Conservation (phyloP, 2,888 invertebrate genomes). For the Lasioglossum leucozonium region DNA sequence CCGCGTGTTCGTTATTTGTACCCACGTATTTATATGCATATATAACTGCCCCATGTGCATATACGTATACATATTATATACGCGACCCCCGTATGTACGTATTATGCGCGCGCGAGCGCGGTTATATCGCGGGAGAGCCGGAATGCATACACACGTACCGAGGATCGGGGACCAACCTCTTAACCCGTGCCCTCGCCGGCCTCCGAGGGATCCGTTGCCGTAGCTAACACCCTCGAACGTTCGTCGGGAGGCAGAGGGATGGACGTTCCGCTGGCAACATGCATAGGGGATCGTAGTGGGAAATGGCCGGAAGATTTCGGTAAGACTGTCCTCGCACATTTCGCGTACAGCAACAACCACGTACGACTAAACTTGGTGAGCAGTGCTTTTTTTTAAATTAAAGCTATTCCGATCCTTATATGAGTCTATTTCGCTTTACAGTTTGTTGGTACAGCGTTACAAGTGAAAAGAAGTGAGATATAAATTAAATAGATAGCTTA, state of each 20-base stretch:
- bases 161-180: conserved; percentile 53
- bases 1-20: conserved; percentile 83
- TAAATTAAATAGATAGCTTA: too few species aligned
- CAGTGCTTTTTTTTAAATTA: too few species aligned
- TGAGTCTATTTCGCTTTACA: too few species aligned
- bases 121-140: conserved; percentile 41
- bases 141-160: conserved; percentile 33
- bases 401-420: too few species aligned
- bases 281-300: not conserved
- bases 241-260: not conserved
- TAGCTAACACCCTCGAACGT: conserved; percentile 27
- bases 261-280: not conserved
- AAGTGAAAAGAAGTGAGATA: too few species aligned
- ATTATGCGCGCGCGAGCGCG: conserved; percentile 30
- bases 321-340: too few species aligned
- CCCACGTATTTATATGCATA: conserved; percentile 77
- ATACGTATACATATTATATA: conserved; percentile 2
- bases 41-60: conserved; percentile 8
- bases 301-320: not conserved
- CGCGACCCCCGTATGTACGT: conserved; percentile 12
- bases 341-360: too few species aligned
- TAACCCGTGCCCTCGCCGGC: conserved; percentile 51
- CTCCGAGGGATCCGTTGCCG: conserved; percentile 8
- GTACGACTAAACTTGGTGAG: too few species aligned
- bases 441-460: too few species aligned